These are phyloP conservation scores for Heterodera carotae DNA, from an alignment of 1,140 invertebrate species.

Conservation along the genomic window DNA sequence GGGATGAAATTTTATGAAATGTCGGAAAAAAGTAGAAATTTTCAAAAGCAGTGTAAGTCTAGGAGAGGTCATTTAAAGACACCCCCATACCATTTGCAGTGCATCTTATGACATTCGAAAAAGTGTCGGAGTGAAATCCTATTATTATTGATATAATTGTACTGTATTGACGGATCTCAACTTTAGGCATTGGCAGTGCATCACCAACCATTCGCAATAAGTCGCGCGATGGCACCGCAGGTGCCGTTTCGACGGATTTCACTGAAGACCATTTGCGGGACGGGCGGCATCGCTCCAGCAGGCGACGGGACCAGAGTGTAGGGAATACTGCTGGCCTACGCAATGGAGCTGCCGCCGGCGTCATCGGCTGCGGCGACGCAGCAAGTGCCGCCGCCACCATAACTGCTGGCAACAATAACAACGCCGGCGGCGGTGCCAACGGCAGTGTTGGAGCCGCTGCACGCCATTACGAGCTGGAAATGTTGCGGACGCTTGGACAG, in stretches of 20 bases:
- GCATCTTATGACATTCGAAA: neutral
- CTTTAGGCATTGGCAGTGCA: constrained; percentile 29
- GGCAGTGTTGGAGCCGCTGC: constrained; percentile 1
- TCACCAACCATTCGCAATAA: constrained; percentile 28
- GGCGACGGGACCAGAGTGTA: constrained; percentile 3
- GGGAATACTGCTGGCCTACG: neutral
- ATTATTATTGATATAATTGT: neutral
- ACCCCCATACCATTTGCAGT: no score
- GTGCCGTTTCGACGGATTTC: neutral
- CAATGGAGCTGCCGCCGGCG: neutral
- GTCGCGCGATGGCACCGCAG: constrained; percentile 16
- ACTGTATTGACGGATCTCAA: neutral
- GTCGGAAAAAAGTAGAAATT: no score
- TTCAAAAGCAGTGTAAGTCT: no score
- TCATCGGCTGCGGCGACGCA: neutral
- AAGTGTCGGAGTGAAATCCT: no score
- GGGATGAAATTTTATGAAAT: no score
- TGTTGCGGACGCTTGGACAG: neutral
- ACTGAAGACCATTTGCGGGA: neutral
- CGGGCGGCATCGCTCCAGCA: neutral
- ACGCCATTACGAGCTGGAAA: constrained; percentile 14
- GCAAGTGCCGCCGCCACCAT: neutral
- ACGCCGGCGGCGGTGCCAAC: neutral
- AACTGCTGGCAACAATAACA: neutral
- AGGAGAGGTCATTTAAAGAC: no score